Percentiles rank a stretch among this genome's conserved stretches.
Evolutionary conservation across 2,113 vertebrate species (phyloP).

Genomic region (Myocastor coypus): DNA sequence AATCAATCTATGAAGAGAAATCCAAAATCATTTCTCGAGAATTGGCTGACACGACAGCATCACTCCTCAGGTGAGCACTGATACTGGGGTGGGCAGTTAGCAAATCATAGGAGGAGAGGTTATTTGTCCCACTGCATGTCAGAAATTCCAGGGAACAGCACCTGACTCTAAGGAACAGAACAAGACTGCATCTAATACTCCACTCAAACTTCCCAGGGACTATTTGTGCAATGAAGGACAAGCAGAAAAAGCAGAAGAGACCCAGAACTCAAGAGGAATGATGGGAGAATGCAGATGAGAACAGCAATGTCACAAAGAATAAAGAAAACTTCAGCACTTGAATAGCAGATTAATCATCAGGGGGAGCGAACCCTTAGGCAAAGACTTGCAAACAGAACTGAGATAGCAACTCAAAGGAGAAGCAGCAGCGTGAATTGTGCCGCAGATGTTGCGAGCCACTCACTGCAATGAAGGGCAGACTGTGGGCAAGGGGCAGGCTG

Average conservation of each 20-base stretch:
- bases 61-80: not conserved
- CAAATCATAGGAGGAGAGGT: not conserved
- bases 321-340: not conserved
- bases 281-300: not conserved
- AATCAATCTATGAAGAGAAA: not conserved
- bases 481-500: not conserved
- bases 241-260: not conserved
- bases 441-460: not conserved
- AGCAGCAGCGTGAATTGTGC: not conserved
- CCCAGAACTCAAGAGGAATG: not conserved
- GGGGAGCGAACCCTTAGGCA: not conserved
- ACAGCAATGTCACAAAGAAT: not conserved
- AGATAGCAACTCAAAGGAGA: not conserved
- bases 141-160: not conserved
- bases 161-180: not conserved
- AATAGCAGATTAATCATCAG: conserved; percentile 13
- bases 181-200: not conserved
- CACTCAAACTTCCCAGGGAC: not conserved
- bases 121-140: not conserved
- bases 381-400: not conserved
- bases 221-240: not conserved
- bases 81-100: not conserved
- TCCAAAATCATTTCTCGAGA: not conserved
- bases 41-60: not conserved
- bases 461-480: not conserved